Evolutionary conservation across 2,888 invertebrate genomes (phyloP), one percentile per base, ranked within the genome.

Genomic region (Clanis bilineata): DNA sequence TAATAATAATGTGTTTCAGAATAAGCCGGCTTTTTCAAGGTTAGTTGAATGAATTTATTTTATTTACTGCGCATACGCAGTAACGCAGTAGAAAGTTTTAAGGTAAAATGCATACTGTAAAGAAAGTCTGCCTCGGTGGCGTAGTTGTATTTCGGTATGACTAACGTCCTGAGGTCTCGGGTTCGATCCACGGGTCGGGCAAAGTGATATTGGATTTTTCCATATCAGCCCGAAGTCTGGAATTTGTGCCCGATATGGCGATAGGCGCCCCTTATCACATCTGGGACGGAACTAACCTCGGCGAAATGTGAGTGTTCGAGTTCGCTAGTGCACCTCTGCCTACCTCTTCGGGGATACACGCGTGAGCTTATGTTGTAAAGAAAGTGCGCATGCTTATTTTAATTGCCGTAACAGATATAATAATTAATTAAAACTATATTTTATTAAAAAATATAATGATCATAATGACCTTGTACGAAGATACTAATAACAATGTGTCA

Each of bases 21-120:
- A 51, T 28, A 18, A 10, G 28, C 51, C 18, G 10, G 28, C 18
- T 18, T 51, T 51, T 51, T 51, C 51, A 51, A 51, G 51, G 51
- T 32, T 28, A 5, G 10, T 32, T 22, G 3, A 9, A 45, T 18
- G 18, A 5, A 18, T 18, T 18, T 32, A 18, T 9, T 28, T 45
- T 28, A n/a, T 3, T 28, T 51, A 28, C 51, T 28, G 18, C 51
- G 51, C 10, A 51, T 51, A 32, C n/a, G n/a, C n/a, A n/a, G n/a
- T 36, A 32, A 9, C 47, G 18, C 18, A 18, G 9, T 3, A 32
- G 51, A 51, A 51, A 51, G 51, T 51, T 51, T 51, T 18, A 51
- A 51, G 32, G 28, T 32, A 51, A 32, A 32, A 51, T n/a, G 32
- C 18, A 51, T 32, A 12, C 1, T 25, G 18, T 9, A 28, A 2